phyloP scores from a whole-genome alignment of 2,113 vertebrate species.

The Chroicocephalus ridibundus region DNA sequence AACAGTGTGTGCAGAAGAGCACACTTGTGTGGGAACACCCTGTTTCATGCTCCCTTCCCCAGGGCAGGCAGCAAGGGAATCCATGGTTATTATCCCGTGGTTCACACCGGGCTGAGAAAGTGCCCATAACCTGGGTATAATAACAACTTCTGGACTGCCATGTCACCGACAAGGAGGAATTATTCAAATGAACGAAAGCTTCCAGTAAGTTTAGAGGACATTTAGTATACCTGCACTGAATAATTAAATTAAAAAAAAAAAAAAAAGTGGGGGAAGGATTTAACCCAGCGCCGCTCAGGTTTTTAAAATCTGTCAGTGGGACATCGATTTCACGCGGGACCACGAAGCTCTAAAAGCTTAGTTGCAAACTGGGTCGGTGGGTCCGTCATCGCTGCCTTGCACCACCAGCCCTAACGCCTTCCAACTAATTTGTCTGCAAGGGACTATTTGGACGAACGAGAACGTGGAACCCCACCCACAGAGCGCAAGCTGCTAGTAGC shows the following conservation, averaged over 20 bases:
- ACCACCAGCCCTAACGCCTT: rapidly evolving
- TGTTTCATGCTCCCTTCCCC: neutral
- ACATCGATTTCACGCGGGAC: rapidly evolving
- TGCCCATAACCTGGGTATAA: rapidly evolving
- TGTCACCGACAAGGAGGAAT: neutral
- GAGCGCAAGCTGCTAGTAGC: too few species aligned
- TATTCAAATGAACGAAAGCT: neutral
- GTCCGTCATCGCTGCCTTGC: rapidly evolving
- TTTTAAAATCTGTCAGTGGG: neutral
- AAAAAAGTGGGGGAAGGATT: rapidly evolving
- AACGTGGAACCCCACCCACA: rapidly evolving
- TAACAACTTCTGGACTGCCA: neutral
- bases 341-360: rapidly evolving
- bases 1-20: neutral
- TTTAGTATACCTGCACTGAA: neutral
- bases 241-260: neutral
- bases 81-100: rapidly evolving
- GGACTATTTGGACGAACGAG: rapidly evolving
- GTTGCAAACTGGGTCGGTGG: neutral
- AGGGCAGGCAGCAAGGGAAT: neutral
- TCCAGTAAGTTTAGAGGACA: neutral
- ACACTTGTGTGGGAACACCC: rapidly evolving
- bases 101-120: neutral
- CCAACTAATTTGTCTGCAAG: neutral
- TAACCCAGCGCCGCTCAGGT: neutral